Base-by-base conservation (phyloP, 2,888 invertebrate species). In the Carabus problematicus region DNA sequence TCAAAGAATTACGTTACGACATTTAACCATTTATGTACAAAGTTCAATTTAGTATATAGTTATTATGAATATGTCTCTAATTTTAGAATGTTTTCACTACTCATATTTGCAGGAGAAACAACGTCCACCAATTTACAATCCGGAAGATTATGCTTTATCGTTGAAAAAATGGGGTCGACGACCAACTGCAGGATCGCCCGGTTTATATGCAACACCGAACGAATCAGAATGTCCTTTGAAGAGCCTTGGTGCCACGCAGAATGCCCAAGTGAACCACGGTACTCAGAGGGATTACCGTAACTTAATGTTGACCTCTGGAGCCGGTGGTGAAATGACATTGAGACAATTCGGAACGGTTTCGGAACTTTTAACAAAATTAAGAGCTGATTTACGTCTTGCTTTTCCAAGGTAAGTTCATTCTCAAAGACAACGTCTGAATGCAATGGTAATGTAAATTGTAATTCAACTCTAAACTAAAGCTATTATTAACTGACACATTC, bases 91-190 rank as follows among this genome's bases (percentile, higher is more conserved):
- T n/a, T n/a, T n/a, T n/a, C n/a, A n/a, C n/a, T n/a, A n/a, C n/a
- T n/a, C n/a, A n/a, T n/a, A n/a, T n/a, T 29, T 79, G 0, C 79
- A 92, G 91, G 92, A 93, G 78, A 92, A 93, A 75, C 90, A 93
- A 76, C 86, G 94, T 52, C 94, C 95, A 40, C 95, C 95, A 0
- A 90, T 94, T 14, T 95, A 94, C 85, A 95, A 95, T 79, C 91
- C 95, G 0, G 95, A 95, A 79, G 95, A 95, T 81, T 95, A 95
- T 80, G 91, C 91, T 3, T 84, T 88, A 3, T 91, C 92, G 0
- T 81, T 94, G 71, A 89, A 90, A 78, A 92, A 93, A 85, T 93
- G 92, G 88, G 91, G 91, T 71, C 87, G 88, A 77, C 88, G 89
- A 75, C 84, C 86, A 1, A 79, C 85, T 16, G 85, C 84, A 4